Percentiles rank a stretch among this genome's conserved stretches.
These are phyloP conservation scores for Tamias sibiricus DNA, from an alignment of 2,113 vertebrate species.

Conservation along the genomic window DNA sequence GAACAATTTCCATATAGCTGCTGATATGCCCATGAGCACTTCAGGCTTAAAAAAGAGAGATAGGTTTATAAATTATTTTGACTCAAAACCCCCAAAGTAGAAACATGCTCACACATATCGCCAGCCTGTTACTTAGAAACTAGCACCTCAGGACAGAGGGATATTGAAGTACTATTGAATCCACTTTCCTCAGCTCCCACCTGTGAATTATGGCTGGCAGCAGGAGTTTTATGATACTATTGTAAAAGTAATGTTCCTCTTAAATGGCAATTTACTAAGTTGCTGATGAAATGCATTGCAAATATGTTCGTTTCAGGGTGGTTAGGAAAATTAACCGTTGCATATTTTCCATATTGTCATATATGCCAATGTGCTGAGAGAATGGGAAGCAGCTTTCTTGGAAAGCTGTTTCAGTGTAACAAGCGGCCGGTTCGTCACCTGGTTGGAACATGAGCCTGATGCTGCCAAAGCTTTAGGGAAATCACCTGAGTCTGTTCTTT, in stretches of 20 bases:
- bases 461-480: neutral
- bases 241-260: slow-evolving; percentile 76
- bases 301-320: slow-evolving; percentile 64
- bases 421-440: neutral
- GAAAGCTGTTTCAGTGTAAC: slow-evolving; percentile 18
- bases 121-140: slow-evolving; percentile 67
- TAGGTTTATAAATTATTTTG: slow-evolving; percentile 79
- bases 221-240: slow-evolving; percentile 72
- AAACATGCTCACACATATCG: slow-evolving; percentile 52
- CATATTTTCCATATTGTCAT: slow-evolving; percentile 62
- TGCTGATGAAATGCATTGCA: slow-evolving; percentile 76
- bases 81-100: slow-evolving; percentile 70
- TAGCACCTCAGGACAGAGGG: slow-evolving; percentile 66
- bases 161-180: slow-evolving; percentile 58
- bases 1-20: slow-evolving; percentile 68
- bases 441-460: neutral
- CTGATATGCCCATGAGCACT: slow-evolving; percentile 56
- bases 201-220: slow-evolving; percentile 67
- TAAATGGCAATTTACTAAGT: slow-evolving; percentile 74
- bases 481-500: neutral
- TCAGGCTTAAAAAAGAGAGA: neutral
- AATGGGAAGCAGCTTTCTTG: neutral
- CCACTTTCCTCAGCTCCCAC: slow-evolving; percentile 64
- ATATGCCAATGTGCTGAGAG: neutral
- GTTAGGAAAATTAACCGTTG: slow-evolving; percentile 70